Percentiles rank a stretch among this genome's conserved stretches.
phyloP scores from a whole-genome alignment of 2,113 vertebrate species.

The Gnathonemus echidnorhynchus region DNA sequence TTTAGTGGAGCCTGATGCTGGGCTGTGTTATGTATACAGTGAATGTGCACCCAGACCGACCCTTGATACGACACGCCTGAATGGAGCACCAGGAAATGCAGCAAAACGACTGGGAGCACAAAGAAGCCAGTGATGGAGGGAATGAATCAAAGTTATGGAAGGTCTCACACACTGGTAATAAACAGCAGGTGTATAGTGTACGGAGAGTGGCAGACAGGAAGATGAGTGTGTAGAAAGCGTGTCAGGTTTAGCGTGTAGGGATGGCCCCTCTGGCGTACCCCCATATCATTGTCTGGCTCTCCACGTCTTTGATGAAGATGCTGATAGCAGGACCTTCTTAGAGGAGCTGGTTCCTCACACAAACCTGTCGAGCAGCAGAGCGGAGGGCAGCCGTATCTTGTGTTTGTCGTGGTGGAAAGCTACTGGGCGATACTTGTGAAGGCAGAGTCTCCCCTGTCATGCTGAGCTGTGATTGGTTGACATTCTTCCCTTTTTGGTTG shows the following conservation, averaged over 20 bases:
- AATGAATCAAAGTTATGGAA: slow-evolving; percentile 28
- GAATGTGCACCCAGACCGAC: neutral
- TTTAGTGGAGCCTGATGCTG: neutral
- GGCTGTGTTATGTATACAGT: neutral
- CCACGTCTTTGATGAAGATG: neutral
- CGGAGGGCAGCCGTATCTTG: neutral
- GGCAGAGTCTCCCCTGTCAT: neutral
- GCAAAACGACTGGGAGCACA: slow-evolving; percentile 47
- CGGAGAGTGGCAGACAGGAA: neutral
- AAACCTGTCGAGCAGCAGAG: neutral
- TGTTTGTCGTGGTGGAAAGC: neutral
- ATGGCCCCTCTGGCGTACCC: neutral
- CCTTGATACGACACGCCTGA: neutral
- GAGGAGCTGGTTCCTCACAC: neutral
- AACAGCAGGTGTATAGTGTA: slow-evolving; percentile 35
- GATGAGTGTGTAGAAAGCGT: neutral
- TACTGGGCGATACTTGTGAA: neutral
- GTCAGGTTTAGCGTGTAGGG: neutral
- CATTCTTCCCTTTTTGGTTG: neutral
- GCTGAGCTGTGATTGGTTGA: neutral
- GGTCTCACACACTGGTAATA: slow-evolving; percentile 31
- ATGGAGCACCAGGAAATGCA: slow-evolving; percentile 6
- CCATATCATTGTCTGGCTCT: neutral
- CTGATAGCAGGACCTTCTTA: neutral
- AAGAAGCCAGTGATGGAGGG: slow-evolving; percentile 48